Conservation (phyloP, 2,797 vertebrate genomes). For the Hapalemur alaotrensis region DNA sequence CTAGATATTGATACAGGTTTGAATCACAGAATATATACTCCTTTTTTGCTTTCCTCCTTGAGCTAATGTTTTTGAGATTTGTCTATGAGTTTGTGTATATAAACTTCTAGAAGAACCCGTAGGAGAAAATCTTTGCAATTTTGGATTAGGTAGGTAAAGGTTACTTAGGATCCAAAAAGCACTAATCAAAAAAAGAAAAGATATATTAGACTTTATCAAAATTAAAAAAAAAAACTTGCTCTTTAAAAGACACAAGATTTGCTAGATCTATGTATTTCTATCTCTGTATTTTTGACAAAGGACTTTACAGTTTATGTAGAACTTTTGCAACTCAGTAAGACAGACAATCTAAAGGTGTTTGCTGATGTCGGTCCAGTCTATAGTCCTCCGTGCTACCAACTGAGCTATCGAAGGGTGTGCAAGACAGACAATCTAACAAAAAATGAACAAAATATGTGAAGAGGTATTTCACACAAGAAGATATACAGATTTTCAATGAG, state of each 20-base stretch:
- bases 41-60: not conserved
- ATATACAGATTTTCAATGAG: not conserved
- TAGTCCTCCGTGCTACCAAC: slow-evolving; percentile 82
- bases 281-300: not conserved
- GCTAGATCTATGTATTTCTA: not conserved
- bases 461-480: not conserved
- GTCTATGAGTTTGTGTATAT: not conserved
- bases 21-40: not conserved
- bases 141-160: not conserved
- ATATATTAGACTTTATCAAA: not conserved
- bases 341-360: not conserved
- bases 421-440: not conserved
- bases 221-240: not conserved
- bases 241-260: not conserved
- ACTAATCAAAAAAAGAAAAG: not conserved
- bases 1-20: not conserved
- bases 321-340: not conserved
- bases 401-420: slow-evolving; percentile 84
- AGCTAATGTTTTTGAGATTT: not conserved
- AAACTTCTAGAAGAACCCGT: not conserved
- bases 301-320: not conserved
- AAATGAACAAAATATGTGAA: not conserved
- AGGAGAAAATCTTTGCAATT: not conserved
- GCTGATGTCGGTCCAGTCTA: slow-evolving; percentile 9
- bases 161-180: not conserved